Conservation (phyloP, 2,797 vertebrate genomes). For the Adelosebastes latens region DNA sequence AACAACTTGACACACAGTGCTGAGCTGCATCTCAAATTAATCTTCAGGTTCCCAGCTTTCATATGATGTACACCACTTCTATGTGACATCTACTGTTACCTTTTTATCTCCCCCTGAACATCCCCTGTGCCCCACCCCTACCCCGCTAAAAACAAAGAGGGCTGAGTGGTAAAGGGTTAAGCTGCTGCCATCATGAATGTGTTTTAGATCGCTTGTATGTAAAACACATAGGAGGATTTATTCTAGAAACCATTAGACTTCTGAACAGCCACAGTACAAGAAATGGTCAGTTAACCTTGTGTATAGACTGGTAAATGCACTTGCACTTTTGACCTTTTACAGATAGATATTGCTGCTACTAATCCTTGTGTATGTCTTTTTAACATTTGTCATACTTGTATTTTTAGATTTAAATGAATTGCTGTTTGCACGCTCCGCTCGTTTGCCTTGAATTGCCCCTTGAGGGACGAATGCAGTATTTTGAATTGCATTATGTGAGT, state of each 20-base stretch:
- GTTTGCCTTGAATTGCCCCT: neutral
- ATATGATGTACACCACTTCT: no score
- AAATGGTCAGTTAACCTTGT: neutral
- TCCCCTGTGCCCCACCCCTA: no score
- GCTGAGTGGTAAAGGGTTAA: neutral
- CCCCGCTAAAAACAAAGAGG: no score
- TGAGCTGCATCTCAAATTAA: no score
- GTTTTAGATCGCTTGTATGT: neutral
- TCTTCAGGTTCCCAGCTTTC: no score
- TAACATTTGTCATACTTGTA: neutral
- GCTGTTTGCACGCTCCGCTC: neutral
- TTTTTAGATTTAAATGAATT: neutral
- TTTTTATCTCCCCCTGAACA: no score
- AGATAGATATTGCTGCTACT: neutral
- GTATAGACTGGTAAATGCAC: neutral
- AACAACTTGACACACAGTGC: no score
- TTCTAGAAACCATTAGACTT: neutral
- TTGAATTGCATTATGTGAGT: slow-evolving; percentile 12
- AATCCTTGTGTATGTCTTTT: neutral
- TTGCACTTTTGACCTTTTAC: neutral
- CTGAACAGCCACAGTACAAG: neutral
- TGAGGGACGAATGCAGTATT: neutral
- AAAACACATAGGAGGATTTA: neutral
- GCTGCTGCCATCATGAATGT: neutral
- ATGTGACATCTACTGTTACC: no score